Conservation (phyloP, 2,113 vertebrate genomes). For the Stigmatopora nigra region DNA sequence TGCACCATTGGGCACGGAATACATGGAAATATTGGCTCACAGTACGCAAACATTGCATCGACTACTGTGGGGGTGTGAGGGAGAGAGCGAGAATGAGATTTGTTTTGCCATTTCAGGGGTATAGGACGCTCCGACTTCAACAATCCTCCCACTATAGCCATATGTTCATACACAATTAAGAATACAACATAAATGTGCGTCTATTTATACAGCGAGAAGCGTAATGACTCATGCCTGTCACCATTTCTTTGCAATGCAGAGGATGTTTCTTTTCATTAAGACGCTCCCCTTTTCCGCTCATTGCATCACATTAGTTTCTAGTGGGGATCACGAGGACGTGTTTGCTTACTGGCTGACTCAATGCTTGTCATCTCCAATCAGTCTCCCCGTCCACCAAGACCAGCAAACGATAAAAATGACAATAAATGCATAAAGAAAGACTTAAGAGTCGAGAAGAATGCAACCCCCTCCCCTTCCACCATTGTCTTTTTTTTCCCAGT, state of each 20-base stretch:
- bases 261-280: conserved; percentile 31
- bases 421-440: conserved; percentile 43
- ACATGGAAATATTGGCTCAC: conserved; percentile 53
- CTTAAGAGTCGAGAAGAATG: conserved; percentile 23
- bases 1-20: conserved; percentile 4
- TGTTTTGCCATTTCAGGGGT: conserved; percentile 49
- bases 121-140: conserved; percentile 26
- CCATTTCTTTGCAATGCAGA: conserved; percentile 17
- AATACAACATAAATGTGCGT: conserved; percentile 1
- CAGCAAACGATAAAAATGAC: conserved; percentile 36
- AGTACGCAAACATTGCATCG: conserved; percentile 54
- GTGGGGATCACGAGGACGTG: conserved; percentile 15
- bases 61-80: conserved; percentile 32
- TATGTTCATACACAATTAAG: conserved; percentile 6
- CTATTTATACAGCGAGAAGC: conserved; percentile 14
- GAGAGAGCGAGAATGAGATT: conserved; percentile 46
- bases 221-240: conserved; percentile 28
- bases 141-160: neutral
- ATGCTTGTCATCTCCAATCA: conserved; percentile 53
- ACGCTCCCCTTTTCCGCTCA: conserved; percentile 39
- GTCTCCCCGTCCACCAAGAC: conserved; percentile 25
- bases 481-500: conserved; percentile 21
- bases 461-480: conserved; percentile 15
- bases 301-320: conserved; percentile 45
- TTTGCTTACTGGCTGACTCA: conserved; percentile 50